Evolutionary conservation across 2,888 invertebrate genomes (phyloP).

Genomic region (Calameuta filiformis): DNA sequence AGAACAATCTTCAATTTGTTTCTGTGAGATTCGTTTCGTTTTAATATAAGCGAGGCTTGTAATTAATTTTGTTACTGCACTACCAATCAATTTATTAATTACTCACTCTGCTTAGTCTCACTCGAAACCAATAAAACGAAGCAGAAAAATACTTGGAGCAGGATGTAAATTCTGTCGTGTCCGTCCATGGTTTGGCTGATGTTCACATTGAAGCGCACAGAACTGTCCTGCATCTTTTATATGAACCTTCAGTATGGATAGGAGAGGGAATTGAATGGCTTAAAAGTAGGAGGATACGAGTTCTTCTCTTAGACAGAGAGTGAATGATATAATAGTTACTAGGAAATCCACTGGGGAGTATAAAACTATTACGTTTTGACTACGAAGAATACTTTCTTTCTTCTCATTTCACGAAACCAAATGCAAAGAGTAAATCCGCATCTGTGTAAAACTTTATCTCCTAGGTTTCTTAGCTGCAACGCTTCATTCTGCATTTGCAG

Average conservation of each 20-base stretch:
- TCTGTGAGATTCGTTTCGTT: background rate
- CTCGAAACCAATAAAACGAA: background rate
- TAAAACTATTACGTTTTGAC: background rate
- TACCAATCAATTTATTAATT: background rate
- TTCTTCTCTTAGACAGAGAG: background rate
- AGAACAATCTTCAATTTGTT: conserved; percentile 29
- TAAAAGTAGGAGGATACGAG: background rate
- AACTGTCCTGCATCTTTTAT: background rate
- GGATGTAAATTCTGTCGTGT: background rate
- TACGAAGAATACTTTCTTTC: background rate
- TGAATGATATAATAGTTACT: background rate
- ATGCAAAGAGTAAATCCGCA: background rate
- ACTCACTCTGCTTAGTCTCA: background rate
- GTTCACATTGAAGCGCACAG: background rate
- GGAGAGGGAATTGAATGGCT: background rate
- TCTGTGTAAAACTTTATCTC: background rate
- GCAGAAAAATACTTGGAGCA: background rate
- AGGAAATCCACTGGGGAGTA: background rate
- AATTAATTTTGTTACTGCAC: background rate
- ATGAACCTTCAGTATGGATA: background rate
- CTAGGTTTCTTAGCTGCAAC: background rate
- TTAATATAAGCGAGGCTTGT: background rate
- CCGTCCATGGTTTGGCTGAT: background rate
- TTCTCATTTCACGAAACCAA: background rate
- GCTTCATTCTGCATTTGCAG: background rate